A percentile compares a stretch with the other conserved stretches of the same genome.
These are phyloP conservation scores for Melanerpes formicivorus DNA, from an alignment of 2,113 vertebrate species.

Conservation along the genomic window DNA sequence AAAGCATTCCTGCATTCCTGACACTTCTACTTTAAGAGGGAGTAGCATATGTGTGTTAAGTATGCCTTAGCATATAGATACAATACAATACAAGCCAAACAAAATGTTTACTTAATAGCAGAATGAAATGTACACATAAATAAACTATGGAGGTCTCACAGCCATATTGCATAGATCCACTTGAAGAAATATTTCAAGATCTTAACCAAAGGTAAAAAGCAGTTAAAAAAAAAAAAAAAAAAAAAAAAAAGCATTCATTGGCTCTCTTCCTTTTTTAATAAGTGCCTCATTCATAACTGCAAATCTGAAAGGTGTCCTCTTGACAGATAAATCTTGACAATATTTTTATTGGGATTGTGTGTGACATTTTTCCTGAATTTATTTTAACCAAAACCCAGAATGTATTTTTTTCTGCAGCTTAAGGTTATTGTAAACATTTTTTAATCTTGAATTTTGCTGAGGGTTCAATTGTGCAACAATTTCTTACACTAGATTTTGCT, in stretches of 20 bases:
- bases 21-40: neutral
- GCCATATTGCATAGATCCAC: neutral
- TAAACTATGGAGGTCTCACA: neutral
- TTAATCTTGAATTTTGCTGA: neutral
- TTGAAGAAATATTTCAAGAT: slow-evolving; percentile 45
- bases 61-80: too few species aligned
- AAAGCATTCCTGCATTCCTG: neutral
- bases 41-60: neutral
- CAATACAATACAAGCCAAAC: neutral
- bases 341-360: neutral
- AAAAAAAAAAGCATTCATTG: neutral
- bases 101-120: neutral
- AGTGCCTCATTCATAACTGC: neutral
- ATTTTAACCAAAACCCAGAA: neutral
- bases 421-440: neutral
- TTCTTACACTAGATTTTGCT: neutral
- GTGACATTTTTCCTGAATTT: neutral
- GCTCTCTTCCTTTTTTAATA: neutral
- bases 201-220: neutral
- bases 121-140: neutral
- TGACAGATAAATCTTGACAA: neutral
- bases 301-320: slow-evolving; percentile 22
- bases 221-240: neutral
- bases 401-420: neutral
- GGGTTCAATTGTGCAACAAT: neutral